These are phyloP conservation scores for Agrochola litura DNA, from an alignment of 2,888 invertebrate species.

Conservation along the genomic window DNA sequence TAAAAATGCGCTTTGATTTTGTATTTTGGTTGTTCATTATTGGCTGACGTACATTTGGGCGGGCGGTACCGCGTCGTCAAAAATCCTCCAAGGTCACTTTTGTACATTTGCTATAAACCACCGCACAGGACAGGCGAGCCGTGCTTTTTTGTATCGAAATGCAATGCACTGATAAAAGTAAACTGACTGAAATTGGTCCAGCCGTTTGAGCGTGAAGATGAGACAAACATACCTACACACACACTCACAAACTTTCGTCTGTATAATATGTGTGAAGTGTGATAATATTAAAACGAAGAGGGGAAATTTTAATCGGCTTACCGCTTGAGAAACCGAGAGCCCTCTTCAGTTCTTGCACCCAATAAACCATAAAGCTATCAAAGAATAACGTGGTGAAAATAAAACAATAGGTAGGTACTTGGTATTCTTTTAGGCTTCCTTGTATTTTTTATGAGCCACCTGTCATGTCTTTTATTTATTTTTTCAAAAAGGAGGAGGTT, in stretches of 20 bases:
- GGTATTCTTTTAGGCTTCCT: no score
- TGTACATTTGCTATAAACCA: background rate
- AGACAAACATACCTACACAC: no score
- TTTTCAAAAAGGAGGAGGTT: no score
- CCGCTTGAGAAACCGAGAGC: background rate
- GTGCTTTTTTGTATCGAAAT: background rate
- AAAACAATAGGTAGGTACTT: background rate
- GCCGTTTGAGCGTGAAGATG: no score
- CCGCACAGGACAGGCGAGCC: background rate
- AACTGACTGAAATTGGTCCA: no score
- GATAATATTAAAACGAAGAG: slow-evolving; percentile 9
- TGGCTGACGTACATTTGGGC: background rate
- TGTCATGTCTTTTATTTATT: no score
- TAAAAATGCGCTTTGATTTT: background rate
- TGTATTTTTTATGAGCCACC: no score
- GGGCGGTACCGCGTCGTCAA: background rate
- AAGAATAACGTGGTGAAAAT: background rate
- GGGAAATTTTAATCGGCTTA: slow-evolving; percentile 1
- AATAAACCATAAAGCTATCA: background rate
- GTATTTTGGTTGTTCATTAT: background rate
- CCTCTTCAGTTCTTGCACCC: background rate
- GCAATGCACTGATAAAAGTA: background rate
- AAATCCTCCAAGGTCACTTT: background rate
- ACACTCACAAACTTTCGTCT: no score
- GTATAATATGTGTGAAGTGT: no score